These are phyloP conservation scores for Caenorhabditis latens DNA, from an alignment of 1,140 invertebrate species.

Conservation along the genomic window DNA sequence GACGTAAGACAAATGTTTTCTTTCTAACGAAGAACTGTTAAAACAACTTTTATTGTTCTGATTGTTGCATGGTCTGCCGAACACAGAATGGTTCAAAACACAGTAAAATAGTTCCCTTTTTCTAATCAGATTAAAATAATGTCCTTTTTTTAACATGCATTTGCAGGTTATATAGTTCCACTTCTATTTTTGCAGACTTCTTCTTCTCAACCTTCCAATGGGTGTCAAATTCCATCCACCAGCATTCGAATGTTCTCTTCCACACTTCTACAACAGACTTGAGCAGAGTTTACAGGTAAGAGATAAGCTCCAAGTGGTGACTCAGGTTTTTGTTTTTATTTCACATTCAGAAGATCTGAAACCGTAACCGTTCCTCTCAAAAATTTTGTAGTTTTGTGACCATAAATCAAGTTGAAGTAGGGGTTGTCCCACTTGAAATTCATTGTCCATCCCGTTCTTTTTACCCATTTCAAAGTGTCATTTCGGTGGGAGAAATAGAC, in stretches of 20 bases:
- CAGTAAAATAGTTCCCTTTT: background rate
- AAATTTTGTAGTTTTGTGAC: background rate
- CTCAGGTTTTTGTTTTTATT: too few relatives aligned
- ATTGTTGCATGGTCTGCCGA: too few relatives aligned
- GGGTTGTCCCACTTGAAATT: background rate
- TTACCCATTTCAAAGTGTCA: constrained; percentile 20
- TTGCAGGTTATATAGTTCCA: background rate
- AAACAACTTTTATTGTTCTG: background rate
- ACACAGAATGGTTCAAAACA: constrained; percentile 9
- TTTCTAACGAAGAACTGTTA: background rate
- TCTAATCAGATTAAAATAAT: background rate
- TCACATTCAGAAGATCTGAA: background rate
- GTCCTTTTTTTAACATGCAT: too few relatives aligned
- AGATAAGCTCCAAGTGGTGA: background rate
- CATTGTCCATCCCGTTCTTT: constrained; percentile 24
- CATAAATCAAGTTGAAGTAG: constrained; percentile 38
- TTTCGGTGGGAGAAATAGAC: background rate
- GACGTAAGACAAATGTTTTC: background rate
- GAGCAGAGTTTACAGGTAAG: constrained; percentile 56
- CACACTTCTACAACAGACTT: constrained; percentile 59
- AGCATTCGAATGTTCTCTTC: constrained; percentile 57
- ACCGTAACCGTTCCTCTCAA: background rate
- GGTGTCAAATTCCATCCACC: constrained; percentile 57
- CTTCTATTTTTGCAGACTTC: background rate
- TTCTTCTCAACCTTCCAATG: constrained; percentile 57